These are phyloP conservation scores for cattle (Bos taurus) DNA, from an alignment of 2,113 vertebrate genomes.

Conservation along the genomic window DNA sequence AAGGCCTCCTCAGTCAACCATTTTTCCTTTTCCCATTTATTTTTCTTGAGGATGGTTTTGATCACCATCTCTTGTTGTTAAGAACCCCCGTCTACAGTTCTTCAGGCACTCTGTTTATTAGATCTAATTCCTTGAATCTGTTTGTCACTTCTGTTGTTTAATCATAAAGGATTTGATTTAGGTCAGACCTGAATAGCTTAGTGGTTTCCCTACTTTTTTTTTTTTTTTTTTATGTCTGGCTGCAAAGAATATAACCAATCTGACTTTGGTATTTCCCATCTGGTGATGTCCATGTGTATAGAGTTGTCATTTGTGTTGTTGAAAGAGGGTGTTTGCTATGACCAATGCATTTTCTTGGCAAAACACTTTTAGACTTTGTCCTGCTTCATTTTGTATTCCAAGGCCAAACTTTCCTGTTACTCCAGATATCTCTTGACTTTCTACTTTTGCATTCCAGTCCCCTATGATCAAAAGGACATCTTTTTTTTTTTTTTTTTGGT, in stretches of 20 bases:
- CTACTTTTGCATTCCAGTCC: background rate
- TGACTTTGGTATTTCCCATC: background rate
- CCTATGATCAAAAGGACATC: background rate
- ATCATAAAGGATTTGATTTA: background rate
- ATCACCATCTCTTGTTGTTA: background rate
- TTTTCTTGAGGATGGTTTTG: background rate
- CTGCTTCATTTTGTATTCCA: background rate
- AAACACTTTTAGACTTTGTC: background rate
- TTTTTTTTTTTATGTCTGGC: background rate
- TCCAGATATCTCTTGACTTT: background rate
- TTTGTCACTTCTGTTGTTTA: background rate
- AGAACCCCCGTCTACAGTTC: accelerated
- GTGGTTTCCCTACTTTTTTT: background rate
- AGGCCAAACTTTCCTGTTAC: background rate
- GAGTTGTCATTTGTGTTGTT: background rate
- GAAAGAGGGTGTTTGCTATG: background rate
- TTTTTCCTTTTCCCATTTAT: background rate
- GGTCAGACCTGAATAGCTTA: background rate
- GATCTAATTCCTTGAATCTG: background rate
- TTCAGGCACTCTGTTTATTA: background rate
- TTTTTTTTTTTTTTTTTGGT: background rate
- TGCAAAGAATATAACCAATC: background rate
- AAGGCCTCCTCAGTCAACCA: background rate
- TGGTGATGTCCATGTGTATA: background rate
- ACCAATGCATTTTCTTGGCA: background rate